Conservation (phyloP, 2,888 invertebrate genomes). For the Drosophila siamana region DNA sequence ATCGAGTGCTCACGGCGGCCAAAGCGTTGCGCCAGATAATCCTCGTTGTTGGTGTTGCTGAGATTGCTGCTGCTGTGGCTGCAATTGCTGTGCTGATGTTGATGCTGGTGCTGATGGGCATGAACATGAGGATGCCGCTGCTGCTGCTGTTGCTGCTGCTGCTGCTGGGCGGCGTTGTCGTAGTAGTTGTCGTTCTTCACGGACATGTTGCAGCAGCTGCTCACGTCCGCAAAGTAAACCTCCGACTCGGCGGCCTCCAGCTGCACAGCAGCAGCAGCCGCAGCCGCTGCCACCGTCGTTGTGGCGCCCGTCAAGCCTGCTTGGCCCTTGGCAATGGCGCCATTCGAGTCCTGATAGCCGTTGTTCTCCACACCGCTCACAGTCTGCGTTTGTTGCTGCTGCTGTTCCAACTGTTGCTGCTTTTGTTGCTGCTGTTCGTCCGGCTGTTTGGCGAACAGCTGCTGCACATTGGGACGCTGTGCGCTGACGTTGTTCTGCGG, state of each 20-base stretch:
- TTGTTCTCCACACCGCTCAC: slow-evolving; percentile 89
- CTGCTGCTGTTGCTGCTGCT: slow-evolving; percentile 45
- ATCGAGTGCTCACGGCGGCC: slow-evolving; percentile 87
- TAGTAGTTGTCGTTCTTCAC: slow-evolving; percentile 87
- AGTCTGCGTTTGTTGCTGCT: slow-evolving; percentile 38
- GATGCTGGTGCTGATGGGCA: slow-evolving; percentile 56
- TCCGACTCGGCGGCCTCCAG: slow-evolving; percentile 91
- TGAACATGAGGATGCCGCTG: slow-evolving; percentile 52
- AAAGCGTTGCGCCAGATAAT: slow-evolving; percentile 87
- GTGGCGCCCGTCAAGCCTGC: background rate
- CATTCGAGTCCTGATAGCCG: slow-evolving; percentile 88
- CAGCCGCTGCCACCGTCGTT: background rate
- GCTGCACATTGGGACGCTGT: slow-evolving; percentile 86
- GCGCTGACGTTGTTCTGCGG: slow-evolving; percentile 76
- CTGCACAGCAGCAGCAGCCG: slow-evolving; percentile 8
- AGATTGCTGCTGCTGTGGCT: slow-evolving; percentile 70
- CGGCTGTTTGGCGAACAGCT: slow-evolving; percentile 75
- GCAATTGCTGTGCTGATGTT: slow-evolving; percentile 74
- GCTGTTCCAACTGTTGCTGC: slow-evolving; percentile 66
- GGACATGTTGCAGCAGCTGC: slow-evolving; percentile 92
- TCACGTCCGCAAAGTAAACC: slow-evolving; percentile 94
- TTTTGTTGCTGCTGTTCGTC: slow-evolving; percentile 14
- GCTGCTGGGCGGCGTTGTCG: slow-evolving; percentile 81
- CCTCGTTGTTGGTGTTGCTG: slow-evolving; percentile 85
- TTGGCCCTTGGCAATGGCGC: slow-evolving; percentile 68